Evolutionary conservation across 2,888 invertebrate species (phyloP).

Genomic region (Catocala sponsa): DNA sequence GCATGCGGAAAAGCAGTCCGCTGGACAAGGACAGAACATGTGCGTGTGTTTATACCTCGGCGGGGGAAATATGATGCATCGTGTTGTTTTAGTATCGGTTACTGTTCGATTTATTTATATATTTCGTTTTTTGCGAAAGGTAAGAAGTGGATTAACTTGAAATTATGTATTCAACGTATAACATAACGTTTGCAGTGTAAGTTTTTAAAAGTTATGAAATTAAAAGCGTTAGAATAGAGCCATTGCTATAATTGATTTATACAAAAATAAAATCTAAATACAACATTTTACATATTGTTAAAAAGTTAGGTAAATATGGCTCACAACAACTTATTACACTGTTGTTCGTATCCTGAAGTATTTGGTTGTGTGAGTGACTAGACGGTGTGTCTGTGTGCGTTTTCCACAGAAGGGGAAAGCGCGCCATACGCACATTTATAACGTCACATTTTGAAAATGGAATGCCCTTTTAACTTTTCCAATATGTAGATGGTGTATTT

Average conservation of each 20-base stretch:
- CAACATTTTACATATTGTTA: constrained; percentile 8
- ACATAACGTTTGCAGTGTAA: constrained; percentile 3
- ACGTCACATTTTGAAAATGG: constrained; percentile 77
- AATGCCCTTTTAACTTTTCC: constrained; percentile 77
- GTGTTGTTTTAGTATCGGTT: constrained; percentile 85
- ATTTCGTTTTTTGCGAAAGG: constrained; percentile 72
- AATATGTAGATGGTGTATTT: constrained; percentile 60
- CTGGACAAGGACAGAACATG: constrained; percentile 61
- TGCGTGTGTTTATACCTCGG: constrained; percentile 78
- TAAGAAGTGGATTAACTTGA: constrained; percentile 72
- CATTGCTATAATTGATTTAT: background rate
- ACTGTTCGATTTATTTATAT: constrained; percentile 82
- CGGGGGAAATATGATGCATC: constrained; percentile 86
- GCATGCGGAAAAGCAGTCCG: constrained; percentile 65
- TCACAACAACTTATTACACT: constrained; percentile 26
- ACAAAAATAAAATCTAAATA: background rate
- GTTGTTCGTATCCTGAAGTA: constrained; percentile 12
- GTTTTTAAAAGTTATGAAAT: background rate
- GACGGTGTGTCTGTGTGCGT: constrained; percentile 63
- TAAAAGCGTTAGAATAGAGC: background rate
- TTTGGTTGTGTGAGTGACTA: constrained; percentile 47
- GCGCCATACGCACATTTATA: constrained; percentile 65
- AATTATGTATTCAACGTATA: constrained; percentile 48
- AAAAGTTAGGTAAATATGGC: constrained; percentile 11
- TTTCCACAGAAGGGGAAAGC: constrained; percentile 77